Percentiles rank a stretch among this genome's conserved stretches.
phyloP scores from a whole-genome alignment of 2,888 invertebrate species.

The Taphrorychus bicolor region DNA sequence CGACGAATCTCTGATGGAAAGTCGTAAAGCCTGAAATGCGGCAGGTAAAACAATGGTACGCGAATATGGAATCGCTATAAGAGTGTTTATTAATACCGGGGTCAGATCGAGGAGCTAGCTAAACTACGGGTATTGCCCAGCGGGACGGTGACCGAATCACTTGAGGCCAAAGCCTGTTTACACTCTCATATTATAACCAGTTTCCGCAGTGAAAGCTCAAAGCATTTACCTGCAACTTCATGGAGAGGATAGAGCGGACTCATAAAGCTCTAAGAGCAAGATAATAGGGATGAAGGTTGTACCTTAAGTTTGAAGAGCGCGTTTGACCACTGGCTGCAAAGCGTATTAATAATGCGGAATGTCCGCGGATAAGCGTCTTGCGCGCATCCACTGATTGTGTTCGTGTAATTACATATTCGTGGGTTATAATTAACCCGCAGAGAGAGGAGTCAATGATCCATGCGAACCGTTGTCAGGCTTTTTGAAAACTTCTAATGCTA shows the following conservation, averaged over 20 bases:
- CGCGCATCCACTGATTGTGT: constrained; percentile 59
- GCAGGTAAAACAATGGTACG: constrained; percentile 46
- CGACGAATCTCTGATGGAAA: constrained; percentile 15
- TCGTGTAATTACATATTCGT: constrained; percentile 61
- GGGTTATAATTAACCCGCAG: constrained; percentile 59
- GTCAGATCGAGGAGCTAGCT: constrained; percentile 26
- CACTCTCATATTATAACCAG: neutral
- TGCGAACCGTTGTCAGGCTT: constrained; percentile 45
- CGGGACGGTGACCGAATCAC: neutral
- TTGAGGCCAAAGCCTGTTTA: neutral
- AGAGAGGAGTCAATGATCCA: constrained; percentile 57
- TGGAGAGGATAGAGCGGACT: too few relatives aligned
- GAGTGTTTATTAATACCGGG: constrained; percentile 50
- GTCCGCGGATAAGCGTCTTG: constrained; percentile 52
- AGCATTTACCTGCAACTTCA: too few relatives aligned
- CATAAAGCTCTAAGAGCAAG: too few relatives aligned
- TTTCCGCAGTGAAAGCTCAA: neutral
- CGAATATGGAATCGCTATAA: constrained; percentile 43
- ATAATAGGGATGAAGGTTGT: too few relatives aligned
- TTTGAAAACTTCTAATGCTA: constrained; percentile 44
- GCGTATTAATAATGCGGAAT: constrained; percentile 54
- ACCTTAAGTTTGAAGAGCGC: too few relatives aligned
- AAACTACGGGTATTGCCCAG: neutral
- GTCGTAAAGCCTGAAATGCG: constrained; percentile 28
- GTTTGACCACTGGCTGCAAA: constrained; percentile 36